A percentile compares a stretch with the other conserved stretches of the same genome.
These are phyloP conservation scores for Malurus leucopterus DNA, from an alignment of 2,797 vertebrate species.

Conservation along the genomic window DNA sequence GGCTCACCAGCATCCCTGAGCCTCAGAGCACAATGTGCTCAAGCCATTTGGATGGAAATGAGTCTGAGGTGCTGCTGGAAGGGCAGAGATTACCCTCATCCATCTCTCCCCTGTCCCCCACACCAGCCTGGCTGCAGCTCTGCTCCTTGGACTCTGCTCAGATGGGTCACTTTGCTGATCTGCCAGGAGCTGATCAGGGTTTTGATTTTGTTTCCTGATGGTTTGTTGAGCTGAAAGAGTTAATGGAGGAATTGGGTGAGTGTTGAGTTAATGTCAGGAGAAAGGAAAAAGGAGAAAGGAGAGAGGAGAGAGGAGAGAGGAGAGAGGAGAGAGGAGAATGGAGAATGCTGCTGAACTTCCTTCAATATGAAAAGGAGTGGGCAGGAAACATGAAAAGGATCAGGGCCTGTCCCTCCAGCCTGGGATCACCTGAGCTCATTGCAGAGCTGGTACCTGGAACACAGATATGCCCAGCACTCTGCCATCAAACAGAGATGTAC, in stretches of 20 bases:
- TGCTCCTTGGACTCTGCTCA: rapidly evolving
- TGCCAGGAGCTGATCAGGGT: background rate
- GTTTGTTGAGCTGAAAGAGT: background rate
- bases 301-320: background rate
- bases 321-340: background rate
- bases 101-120: rapidly evolving
- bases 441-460: background rate
- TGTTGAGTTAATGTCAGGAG: rapidly evolving
- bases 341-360: background rate
- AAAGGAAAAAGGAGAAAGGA: background rate
- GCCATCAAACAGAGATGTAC: background rate
- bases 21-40: background rate
- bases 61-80: background rate
- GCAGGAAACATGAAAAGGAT: background rate
- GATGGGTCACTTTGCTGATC: background rate
- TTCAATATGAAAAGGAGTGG: rapidly evolving
- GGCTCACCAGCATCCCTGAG: background rate
- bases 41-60: background rate
- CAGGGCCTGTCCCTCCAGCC: rapidly evolving
- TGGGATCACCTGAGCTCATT: rapidly evolving
- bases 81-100: rapidly evolving
- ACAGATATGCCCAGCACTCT: rapidly evolving
- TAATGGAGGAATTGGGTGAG: background rate
- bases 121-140: background rate
- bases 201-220: background rate